Percentiles rank a stretch among this genome's conserved stretches.
phyloP scores from a whole-genome alignment of 2,113 vertebrate genomes.

The Myotis davidii region DNA sequence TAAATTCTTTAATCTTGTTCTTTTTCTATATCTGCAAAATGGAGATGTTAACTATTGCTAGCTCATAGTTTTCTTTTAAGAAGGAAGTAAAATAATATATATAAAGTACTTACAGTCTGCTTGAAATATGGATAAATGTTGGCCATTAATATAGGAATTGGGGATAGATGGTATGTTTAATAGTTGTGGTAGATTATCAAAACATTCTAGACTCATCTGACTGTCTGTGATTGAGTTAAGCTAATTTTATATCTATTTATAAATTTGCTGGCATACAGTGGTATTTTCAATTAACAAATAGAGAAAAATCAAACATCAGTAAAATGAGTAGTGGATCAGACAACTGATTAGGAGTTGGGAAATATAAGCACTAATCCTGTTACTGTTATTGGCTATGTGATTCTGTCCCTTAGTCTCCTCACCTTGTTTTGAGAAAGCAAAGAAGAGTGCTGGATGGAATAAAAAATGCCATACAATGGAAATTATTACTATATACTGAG shows the following conservation, averaged over 20 bases:
- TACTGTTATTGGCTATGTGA: neutral
- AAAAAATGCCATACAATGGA: neutral
- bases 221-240: neutral
- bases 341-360: neutral
- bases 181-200: neutral
- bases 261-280: neutral
- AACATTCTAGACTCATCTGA: neutral
- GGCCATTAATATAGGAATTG: neutral
- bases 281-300: slow-evolving; percentile 16
- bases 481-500: neutral
- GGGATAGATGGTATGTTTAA: neutral
- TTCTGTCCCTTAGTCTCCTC: neutral
- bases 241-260: neutral
- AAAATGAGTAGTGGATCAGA: neutral
- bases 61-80: neutral
- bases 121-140: neutral
- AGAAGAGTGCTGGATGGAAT: neutral
- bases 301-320: neutral
- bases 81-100: neutral
- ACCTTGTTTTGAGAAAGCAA: neutral
- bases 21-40: neutral
- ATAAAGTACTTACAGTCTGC: neutral
- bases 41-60: neutral
- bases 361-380: neutral
- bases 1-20: neutral